Conservation (phyloP, 2,797 vertebrate genomes). For the Rhabdomys pumilio region DNA sequence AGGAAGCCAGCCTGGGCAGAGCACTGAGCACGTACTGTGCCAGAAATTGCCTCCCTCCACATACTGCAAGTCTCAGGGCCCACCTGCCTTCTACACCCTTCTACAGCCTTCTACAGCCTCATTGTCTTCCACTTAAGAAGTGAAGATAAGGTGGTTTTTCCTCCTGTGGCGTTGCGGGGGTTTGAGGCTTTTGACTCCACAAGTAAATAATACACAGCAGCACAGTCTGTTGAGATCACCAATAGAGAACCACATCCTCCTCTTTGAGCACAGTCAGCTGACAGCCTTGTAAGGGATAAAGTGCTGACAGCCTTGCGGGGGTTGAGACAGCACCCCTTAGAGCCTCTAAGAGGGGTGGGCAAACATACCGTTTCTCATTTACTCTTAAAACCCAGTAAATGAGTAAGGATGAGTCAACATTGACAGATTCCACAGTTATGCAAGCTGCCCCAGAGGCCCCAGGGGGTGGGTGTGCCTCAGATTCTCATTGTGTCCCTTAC, state of each 20-base stretch:
- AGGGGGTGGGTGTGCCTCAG: not conserved
- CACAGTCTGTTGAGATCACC: not conserved
- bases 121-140: not conserved
- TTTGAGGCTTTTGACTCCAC: conserved; percentile 11
- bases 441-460: conserved; percentile 55
- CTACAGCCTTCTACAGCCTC: not conserved
- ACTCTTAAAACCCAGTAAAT: conserved; percentile 82
- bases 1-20: not conserved
- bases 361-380: conserved; percentile 31
- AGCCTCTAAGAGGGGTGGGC: not conserved
- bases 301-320: not conserved
- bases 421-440: conserved; percentile 83
- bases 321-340: not conserved
- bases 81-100: not conserved
- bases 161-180: not conserved
- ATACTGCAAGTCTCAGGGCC: not conserved
- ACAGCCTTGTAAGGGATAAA: not conserved
- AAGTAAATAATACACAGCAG: conserved; percentile 31
- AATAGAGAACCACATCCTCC: conserved; percentile 54
- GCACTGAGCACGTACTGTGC: not conserved
- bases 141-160: not conserved
- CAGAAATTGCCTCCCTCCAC: not conserved
- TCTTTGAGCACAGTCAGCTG: not conserved
- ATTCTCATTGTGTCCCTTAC: not conserved
- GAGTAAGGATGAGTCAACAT: conserved; percentile 86